Evolutionary conservation across 2,113 vertebrate species (phyloP).

Genomic region (Addax nasomaculatus): DNA sequence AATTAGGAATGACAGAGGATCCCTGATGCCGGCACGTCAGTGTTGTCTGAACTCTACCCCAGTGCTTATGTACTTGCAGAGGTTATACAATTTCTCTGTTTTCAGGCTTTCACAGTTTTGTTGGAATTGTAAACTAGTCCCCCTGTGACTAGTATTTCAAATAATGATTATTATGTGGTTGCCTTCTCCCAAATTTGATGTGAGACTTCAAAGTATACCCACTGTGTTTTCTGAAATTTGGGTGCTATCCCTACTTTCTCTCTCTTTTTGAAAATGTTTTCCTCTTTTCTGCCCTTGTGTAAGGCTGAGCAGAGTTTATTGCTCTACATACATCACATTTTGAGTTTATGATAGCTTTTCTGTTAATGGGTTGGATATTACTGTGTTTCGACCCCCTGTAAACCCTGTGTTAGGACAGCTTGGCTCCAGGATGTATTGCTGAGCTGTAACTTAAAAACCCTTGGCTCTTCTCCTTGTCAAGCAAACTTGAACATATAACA

Average conservation of each 20-base stretch:
- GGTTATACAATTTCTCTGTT: neutral
- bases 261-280: neutral
- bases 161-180: neutral
- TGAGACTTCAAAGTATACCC: neutral
- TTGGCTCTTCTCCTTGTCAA: slow-evolving; percentile 19
- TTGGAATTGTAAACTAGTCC: neutral
- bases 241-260: neutral
- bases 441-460: slow-evolving; percentile 7
- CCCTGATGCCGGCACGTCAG: neutral
- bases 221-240: neutral
- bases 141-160: neutral
- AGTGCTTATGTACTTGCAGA: neutral
- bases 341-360: slow-evolving; percentile 26
- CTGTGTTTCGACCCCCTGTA: neutral
- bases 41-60: neutral
- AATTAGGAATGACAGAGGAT: neutral
- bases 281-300: neutral
- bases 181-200: neutral
- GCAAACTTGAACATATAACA: neutral
- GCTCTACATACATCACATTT: slow-evolving; percentile 13
- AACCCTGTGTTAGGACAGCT: neutral
- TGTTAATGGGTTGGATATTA: slow-evolving; percentile 8
- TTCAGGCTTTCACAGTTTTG: neutral
- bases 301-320: neutral
- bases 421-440: neutral